Evolutionary conservation across 2,113 vertebrate genomes (phyloP), one percentile per base, ranked within the genome.

Genomic region (Agapornis roseicollis): DNA sequence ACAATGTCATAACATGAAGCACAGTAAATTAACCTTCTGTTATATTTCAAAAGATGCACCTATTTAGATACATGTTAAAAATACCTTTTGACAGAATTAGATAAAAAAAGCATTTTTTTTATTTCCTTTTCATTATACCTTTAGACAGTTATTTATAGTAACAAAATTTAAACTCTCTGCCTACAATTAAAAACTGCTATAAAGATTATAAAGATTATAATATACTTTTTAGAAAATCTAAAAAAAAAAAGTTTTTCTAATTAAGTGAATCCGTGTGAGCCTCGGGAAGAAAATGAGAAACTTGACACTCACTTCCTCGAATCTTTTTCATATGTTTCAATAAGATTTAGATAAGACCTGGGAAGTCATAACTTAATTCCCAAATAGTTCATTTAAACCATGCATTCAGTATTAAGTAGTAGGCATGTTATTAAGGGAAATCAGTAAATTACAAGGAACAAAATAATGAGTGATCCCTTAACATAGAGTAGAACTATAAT

Each of bases 331-430:
- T 39, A 13, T 49, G 11, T 78, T 87, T 85, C 81, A 91, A 4
- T 61, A 55, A 89, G 66, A 87, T 72, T 88, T 88, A 82, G 63
- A 65, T 88, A 89, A 88, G 68, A 82, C n/a, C 6, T 69, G 46
- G 33, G 23, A 91, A 61, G 31, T 60, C 53, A n/a, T 85, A 80
- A 65, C 14, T 94, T 79, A 61, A 25, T 87, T 87, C 33, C 27
- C 29, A 90, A 93, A 79, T 70, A 77, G 24, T 72, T 85, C 2
- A 70, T 88, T 88, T 79, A 88, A 72, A 85, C 76, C 16, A 66
- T 24, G 5, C 15, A n/a, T 80, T 65, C 58, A 37, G 6, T 52
- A 73, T 72, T 91, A 82, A 82, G 66, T 56, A 71, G 9, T 49
- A 71, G 11, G 56, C 69, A 15, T 61, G 23, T 25, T 88, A 41